These are phyloP conservation scores for Limanda limanda DNA, from an alignment of 2,113 vertebrate species.

Conservation along the genomic window DNA sequence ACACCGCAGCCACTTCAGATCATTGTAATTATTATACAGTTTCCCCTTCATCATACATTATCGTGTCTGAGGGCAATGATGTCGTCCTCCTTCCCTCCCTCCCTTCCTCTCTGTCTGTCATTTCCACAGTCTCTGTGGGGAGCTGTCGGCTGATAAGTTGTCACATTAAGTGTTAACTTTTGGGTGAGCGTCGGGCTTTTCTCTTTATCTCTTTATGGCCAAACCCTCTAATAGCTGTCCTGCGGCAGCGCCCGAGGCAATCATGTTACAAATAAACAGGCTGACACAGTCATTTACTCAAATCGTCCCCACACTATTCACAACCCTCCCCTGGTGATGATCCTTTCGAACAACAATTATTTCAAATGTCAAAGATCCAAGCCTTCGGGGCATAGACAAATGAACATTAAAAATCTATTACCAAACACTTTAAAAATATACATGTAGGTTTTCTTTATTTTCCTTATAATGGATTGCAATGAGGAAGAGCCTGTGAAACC, in stretches of 20 bases:
- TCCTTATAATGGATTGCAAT: slow-evolving; percentile 38
- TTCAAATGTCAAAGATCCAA: slow-evolving; percentile 99
- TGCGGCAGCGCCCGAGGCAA: slow-evolving; percentile 91
- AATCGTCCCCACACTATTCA: slow-evolving; percentile 96
- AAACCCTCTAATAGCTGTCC: slow-evolving; percentile 96
- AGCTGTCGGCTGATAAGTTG: slow-evolving; percentile 97
- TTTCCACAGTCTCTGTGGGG: slow-evolving; percentile 76
- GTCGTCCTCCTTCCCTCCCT: slow-evolving; percentile 4
- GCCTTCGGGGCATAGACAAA: slow-evolving; percentile 94
- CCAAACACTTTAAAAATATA: slow-evolving; percentile 88
- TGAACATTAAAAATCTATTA: slow-evolving; percentile 99
- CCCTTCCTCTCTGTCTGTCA: slow-evolving; percentile 46
- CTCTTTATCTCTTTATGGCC: slow-evolving; percentile 89
- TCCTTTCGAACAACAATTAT: slow-evolving; percentile 98
- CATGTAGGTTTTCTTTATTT: slow-evolving; percentile 83
- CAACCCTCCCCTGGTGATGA: slow-evolving; percentile 98
- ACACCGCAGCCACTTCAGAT: slow-evolving; percentile 63
- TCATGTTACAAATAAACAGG: slow-evolving; percentile 98
- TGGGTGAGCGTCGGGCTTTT: slow-evolving; percentile 89
- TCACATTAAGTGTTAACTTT: slow-evolving; percentile 98
- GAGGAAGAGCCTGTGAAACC: background rate
- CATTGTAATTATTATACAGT: slow-evolving; percentile 64
- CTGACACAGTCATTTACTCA: slow-evolving; percentile 99
- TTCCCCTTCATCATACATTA: slow-evolving; percentile 39
- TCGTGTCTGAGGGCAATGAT: slow-evolving; percentile 49